Evolutionary conservation across 2,113 vertebrate genomes (phyloP), one percentile per base, ranked within the genome.

Genomic region (Lontra canadensis): DNA sequence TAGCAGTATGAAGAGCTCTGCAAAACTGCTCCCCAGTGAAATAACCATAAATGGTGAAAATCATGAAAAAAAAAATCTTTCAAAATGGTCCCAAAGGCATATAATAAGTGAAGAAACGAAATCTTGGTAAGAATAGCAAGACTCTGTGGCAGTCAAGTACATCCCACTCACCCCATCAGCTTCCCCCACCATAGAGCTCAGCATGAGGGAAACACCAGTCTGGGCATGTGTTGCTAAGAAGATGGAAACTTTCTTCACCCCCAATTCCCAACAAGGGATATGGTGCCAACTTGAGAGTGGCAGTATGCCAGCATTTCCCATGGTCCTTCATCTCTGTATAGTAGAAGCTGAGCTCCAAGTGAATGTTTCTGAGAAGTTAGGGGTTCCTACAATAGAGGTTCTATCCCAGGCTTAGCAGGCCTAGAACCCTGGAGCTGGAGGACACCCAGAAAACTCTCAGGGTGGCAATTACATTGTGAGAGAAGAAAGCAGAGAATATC

Each of bases 401-500:
- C 10, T 63, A 6, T 3, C 8, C 18, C 6, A 47, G 7, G 6
- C 6, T 82, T 10, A 65, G 17, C 6, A 49, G 15, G 44, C 31
- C 12, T 17, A 25, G 21, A 65, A 44, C 21, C 29, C 20, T 20
- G 36, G 49, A 73, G 34, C 20, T 49, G 15, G 44, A 78, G 31
- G 29, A 90, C 5, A 76, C 2, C 12, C 15, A 42, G n/a, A 9
- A 61, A 18, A 36, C 1, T 31, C 39, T 1, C 20, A 44, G 39
- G 3, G 1, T 31, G 3, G 31, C 47, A 3, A 13, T 7, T 44
- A 4, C 3, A 42, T 8, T 4, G 4, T 49, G 14, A 4, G 36
- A 31, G 69, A 61, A 8, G 47, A 7, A 20, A 57, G 6, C 11
- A 52, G 69, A 55, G 29, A 4, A 82, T 55, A 86, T 34, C 23